These are phyloP conservation scores for Agrotis ipsilon DNA, from an alignment of 2,888 invertebrate species.

Conservation along the genomic window DNA sequence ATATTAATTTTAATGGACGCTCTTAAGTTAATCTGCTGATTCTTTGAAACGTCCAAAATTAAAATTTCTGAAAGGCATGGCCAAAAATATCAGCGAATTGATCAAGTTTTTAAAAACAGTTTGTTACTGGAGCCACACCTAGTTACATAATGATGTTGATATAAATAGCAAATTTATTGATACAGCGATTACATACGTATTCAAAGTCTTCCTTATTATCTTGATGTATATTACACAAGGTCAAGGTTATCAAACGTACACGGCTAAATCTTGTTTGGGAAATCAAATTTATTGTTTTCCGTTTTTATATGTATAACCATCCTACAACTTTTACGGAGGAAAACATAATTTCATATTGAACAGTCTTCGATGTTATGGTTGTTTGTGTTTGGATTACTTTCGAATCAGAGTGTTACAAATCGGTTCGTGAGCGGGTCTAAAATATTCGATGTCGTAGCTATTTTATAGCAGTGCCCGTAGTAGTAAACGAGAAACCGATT, in stretches of 20 bases:
- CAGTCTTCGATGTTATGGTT: constrained; percentile 46
- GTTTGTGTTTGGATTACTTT: constrained; percentile 41
- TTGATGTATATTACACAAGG: constrained; percentile 78
- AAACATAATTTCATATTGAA: constrained; percentile 47
- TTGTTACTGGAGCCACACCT: constrained; percentile 43
- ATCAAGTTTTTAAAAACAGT: constrained; percentile 35
- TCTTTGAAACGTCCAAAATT: constrained; percentile 16
- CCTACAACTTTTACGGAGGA: constrained; percentile 59
- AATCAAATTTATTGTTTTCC: constrained; percentile 67
- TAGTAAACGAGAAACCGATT: constrained; percentile 17
- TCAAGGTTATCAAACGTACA: constrained; percentile 80
- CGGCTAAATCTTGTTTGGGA: constrained; percentile 70
- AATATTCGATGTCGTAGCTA: constrained; percentile 17
- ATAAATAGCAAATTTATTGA: constrained; percentile 65
- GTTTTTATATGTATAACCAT: constrained; percentile 61
- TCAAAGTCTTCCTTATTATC: constrained; percentile 81
- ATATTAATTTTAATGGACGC: neutral
- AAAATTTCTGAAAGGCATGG: constrained; percentile 2
- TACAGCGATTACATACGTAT: constrained; percentile 70
- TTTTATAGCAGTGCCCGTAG: constrained; percentile 8
- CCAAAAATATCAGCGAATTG: constrained; percentile 10
- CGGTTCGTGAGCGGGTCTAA: constrained; percentile 26
- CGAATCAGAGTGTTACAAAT: constrained; percentile 42
- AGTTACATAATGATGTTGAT: constrained; percentile 60
- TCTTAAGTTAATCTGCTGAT: constrained; percentile 9